Evolutionary conservation across 2,113 vertebrate species (phyloP), one percentile per base, ranked within the genome.

Genomic region (Spea bombifrons): DNA sequence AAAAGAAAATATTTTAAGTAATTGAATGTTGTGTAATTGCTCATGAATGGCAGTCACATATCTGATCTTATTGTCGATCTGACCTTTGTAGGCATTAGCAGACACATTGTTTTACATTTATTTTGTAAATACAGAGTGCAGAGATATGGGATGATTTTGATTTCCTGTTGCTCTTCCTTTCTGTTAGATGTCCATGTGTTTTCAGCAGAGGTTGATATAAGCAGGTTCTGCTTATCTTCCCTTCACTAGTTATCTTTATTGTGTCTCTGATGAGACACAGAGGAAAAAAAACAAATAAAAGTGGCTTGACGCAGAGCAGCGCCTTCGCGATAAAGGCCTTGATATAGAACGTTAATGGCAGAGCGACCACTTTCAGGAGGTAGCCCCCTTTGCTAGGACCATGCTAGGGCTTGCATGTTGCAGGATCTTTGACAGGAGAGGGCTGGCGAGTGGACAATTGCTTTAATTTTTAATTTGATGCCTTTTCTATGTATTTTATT

Each of bases 91-190:
- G 45, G 46, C 64, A 48, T 55, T 12, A 65, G 16, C 46, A 6
- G 44, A 49, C 2, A 13, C 30, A 30, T 30, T 16, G 43, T 16
- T 70, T 70, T 70, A 70, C 15, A 12, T 30, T 72, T 53, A 15
- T 43, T 67, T 67, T 52, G 50, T 65, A 65, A 66, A 79, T 30
- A 48, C 8, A 50, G 53, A 73, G 66, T 67, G 30, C 63, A 43
- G 71, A 79, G 76, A 79, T 66, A 55, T 53, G 43, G 61, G 61
- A 57, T 61, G 70, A 15, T 66, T 73, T 79, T 73, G 44, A 79
- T 73, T 79, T 79, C 76, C 76, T 79, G 76, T 79, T 72, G 64
- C 49, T 67, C 64, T 80, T 80, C 70, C 63, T 16, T 73, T 59
- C 50, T 73, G 77, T 68, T 45, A 59, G 71, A 80, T 80, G 63